Conservation (phyloP, 1,140 invertebrate species). For the Euglossa dilemma region DNA sequence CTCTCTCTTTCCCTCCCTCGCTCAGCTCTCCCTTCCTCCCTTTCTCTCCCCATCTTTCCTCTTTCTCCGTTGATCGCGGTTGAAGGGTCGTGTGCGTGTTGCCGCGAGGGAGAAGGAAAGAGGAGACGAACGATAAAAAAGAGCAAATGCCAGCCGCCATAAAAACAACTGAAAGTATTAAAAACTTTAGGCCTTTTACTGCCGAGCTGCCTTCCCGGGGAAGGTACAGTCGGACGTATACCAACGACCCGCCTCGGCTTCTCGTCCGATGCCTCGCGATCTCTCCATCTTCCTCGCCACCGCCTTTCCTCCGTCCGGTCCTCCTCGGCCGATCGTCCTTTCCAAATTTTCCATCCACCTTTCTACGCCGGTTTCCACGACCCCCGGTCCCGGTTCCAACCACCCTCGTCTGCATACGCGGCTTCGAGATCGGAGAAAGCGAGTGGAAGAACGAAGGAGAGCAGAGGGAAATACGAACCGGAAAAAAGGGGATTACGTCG, state of each 20-base stretch:
- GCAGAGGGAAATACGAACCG: too few relatives aligned
- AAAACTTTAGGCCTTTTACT: constrained; percentile 79
- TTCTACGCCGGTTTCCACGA: too few relatives aligned
- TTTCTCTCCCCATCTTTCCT: background rate
- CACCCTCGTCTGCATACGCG: too few relatives aligned
- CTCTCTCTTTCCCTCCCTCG: background rate
- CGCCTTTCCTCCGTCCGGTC: background rate
- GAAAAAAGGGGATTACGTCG: background rate
- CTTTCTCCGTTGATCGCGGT: constrained; percentile 1
- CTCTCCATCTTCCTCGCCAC: background rate
- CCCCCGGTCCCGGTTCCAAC: too few relatives aligned
- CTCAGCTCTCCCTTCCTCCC: background rate
- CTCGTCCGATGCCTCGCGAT: background rate
- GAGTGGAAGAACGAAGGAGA: too few relatives aligned
- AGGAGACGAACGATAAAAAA: constrained; percentile 71
- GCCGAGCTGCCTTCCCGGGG: constrained; percentile 53
- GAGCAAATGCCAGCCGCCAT: constrained; percentile 78
- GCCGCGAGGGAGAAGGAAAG: constrained; percentile 45
- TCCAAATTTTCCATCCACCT: too few relatives aligned
- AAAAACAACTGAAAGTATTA: constrained; percentile 83
- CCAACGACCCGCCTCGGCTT: constrained; percentile 17
- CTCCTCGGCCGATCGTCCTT: background rate
- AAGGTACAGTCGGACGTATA: constrained; percentile 12
- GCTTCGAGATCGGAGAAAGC: too few relatives aligned
- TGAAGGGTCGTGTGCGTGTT: constrained; percentile 45